phyloP scores from a whole-genome alignment of 1,140 invertebrate species.

The Papilio aristodemus region DNA sequence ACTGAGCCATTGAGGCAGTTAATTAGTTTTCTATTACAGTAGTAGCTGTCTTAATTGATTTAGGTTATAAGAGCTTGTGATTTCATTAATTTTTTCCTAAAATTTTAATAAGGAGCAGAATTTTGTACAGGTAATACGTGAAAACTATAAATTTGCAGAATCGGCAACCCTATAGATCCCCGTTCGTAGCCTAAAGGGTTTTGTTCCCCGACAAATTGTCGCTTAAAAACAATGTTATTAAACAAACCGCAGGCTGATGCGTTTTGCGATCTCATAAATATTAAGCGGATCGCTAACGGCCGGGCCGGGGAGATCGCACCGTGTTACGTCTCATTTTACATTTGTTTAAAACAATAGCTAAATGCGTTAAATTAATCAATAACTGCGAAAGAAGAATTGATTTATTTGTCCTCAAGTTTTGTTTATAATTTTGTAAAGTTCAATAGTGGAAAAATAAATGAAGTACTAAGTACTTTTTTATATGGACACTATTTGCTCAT shows the following conservation, averaged over 20 bases:
- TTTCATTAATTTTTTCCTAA: too few relatives aligned
- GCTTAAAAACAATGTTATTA: conserved; percentile 78
- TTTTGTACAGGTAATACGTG: not conserved
- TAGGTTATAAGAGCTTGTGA: too few relatives aligned
- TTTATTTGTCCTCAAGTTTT: not conserved
- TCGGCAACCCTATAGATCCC: conserved; percentile 55
- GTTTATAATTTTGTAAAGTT: too few relatives aligned
- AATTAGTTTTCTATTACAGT: too few relatives aligned
- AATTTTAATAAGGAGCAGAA: too few relatives aligned
- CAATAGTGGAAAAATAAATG: too few relatives aligned
- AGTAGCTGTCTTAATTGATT: too few relatives aligned
- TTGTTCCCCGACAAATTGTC: conserved; percentile 72
- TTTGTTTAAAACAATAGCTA: conserved; percentile 18
- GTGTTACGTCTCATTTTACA: not conserved
- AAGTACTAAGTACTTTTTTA: too few relatives aligned
- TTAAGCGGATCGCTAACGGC: conserved; percentile 48
- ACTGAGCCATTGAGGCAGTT: too few relatives aligned
- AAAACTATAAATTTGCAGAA: not conserved
- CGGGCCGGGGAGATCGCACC: not conserved
- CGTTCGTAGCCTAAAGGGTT: conserved; percentile 72
- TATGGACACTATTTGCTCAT: too few relatives aligned
- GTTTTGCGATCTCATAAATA: conserved; percentile 76
- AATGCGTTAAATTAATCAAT: conserved; percentile 5
- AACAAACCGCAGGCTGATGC: conserved; percentile 74
- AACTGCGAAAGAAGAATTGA: not conserved